Evolutionary conservation across 2,797 vertebrate genomes (phyloP).

Genomic region (Philypnodon macrostomus): DNA sequence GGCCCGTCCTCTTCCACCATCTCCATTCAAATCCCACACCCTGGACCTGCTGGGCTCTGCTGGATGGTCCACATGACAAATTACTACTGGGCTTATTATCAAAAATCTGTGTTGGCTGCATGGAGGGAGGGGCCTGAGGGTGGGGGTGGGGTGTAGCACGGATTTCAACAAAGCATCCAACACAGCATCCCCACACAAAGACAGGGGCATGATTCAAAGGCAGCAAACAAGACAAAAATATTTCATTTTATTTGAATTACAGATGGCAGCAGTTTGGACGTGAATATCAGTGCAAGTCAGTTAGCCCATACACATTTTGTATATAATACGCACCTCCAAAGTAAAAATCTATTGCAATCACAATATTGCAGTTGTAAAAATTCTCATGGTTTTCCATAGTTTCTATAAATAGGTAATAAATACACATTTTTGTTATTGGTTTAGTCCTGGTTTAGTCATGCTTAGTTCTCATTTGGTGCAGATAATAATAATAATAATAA

Average conservation of each 20-base stretch:
- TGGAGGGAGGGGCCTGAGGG: conserved; percentile 46
- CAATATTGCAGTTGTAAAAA: too few species aligned
- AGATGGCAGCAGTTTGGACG: conserved; percentile 33
- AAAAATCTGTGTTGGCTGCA: conserved; percentile 61
- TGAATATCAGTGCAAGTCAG: conserved; percentile 42
- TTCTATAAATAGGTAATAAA: too few species aligned
- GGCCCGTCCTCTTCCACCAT: conserved; percentile 40
- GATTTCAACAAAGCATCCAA: conserved; percentile 51
- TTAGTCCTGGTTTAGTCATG: too few species aligned
- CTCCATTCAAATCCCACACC: conserved; percentile 58
- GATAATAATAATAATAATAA: too few species aligned
- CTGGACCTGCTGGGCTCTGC: conserved; percentile 49
- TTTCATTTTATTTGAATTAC: conserved; percentile 60
- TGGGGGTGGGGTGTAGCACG: conserved; percentile 10
- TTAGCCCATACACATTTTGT: neutral
- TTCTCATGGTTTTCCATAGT: too few species aligned
- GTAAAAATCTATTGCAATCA: too few species aligned
- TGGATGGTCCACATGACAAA: conserved; percentile 65
- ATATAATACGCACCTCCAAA: too few species aligned
- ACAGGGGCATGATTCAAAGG: conserved; percentile 39
- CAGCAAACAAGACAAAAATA: conserved; percentile 43
- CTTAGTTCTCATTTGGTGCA: too few species aligned
- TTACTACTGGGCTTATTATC: conserved; percentile 72
- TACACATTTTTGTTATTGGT: too few species aligned
- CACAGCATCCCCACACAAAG: conserved; percentile 50